Conservation (phyloP, 2,888 invertebrate species). For the Bimastos eiseni region DNA sequence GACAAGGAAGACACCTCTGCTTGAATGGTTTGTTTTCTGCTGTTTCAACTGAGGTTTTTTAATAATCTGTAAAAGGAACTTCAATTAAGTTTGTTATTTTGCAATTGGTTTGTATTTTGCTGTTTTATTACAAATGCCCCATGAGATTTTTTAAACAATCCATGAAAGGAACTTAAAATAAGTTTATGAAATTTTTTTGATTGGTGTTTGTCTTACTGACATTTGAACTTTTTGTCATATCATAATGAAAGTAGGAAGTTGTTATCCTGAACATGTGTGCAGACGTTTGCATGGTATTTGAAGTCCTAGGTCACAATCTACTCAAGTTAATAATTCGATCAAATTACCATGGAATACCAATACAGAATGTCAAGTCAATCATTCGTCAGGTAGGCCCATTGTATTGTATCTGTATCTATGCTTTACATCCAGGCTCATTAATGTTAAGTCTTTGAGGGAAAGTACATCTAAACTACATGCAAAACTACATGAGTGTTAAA, state of each 20-base stretch:
- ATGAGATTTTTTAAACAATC: too few species aligned
- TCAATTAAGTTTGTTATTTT: too few species aligned
- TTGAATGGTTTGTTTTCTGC: too few species aligned
- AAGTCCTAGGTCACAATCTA: constrained; percentile 96
- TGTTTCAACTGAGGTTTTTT: neutral
- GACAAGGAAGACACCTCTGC: too few species aligned
- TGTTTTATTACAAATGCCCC: too few species aligned
- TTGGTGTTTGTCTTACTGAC: neutral
- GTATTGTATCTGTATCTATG: neutral
- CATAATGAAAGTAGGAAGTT: neutral
- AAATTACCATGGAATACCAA: constrained; percentile 94
- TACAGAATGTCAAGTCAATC: constrained; percentile 91
- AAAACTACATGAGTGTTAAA: too few species aligned
- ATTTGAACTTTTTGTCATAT: neutral
- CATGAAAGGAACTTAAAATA: neutral
- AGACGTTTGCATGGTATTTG: constrained; percentile 98
- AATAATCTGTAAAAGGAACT: neutral
- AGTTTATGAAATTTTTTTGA: neutral
- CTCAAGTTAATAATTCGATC: constrained; percentile 96
- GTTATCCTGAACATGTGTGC: constrained; percentile 30
- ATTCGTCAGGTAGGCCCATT: constrained; percentile 81
- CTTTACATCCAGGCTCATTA: neutral
- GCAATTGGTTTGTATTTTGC: too few species aligned
- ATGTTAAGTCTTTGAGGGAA: too few species aligned
- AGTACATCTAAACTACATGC: too few species aligned